These are phyloP conservation scores for Venustoraphidia nigricollis DNA, from an alignment of 2,888 invertebrate species.

Conservation along the genomic window DNA sequence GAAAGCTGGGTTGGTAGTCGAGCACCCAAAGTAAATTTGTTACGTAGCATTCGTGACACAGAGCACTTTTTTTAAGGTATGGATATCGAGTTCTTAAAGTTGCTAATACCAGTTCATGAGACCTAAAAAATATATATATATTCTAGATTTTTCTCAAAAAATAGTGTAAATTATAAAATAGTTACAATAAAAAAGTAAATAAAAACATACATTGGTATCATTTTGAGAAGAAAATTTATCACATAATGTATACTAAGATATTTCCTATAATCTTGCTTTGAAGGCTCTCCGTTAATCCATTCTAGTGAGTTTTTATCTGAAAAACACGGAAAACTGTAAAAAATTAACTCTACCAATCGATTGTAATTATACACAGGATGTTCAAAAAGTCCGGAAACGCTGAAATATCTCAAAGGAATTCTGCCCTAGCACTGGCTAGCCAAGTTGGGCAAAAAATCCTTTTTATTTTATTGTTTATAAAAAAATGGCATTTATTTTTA, in stretches of 20 bases:
- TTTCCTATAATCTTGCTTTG: conserved; percentile 33
- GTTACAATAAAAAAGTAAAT: conserved; percentile 6
- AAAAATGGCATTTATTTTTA: too few species aligned
- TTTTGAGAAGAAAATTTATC: conserved; percentile 27
- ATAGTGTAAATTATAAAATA: conserved; percentile 3
- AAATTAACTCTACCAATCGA: not conserved
- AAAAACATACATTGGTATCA: conserved; percentile 38
- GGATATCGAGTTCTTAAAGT: conserved; percentile 54
- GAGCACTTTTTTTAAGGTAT: conserved; percentile 52
- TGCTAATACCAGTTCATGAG: conserved; percentile 50
- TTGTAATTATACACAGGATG: conserved; percentile 1
- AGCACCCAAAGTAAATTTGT: conserved; percentile 63
- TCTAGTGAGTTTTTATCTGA: conserved; percentile 30
- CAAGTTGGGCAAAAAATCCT: too few species aligned
- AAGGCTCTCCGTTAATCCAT: conserved; percentile 44
- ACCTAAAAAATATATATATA: conserved; percentile 35
- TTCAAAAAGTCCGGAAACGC: too few species aligned
- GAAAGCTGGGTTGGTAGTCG: conserved; percentile 55
- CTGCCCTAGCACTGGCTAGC: too few species aligned
- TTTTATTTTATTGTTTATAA: too few species aligned
- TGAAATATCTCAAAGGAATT: too few species aligned
- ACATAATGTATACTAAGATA: conserved; percentile 46
- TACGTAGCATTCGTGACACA: conserved; percentile 57
- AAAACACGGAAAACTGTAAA: conserved; percentile 5
- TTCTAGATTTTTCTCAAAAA: not conserved